These are phyloP conservation scores for Lepus americanus DNA, from an alignment of 2,113 vertebrate species.

Conservation along the genomic window DNA sequence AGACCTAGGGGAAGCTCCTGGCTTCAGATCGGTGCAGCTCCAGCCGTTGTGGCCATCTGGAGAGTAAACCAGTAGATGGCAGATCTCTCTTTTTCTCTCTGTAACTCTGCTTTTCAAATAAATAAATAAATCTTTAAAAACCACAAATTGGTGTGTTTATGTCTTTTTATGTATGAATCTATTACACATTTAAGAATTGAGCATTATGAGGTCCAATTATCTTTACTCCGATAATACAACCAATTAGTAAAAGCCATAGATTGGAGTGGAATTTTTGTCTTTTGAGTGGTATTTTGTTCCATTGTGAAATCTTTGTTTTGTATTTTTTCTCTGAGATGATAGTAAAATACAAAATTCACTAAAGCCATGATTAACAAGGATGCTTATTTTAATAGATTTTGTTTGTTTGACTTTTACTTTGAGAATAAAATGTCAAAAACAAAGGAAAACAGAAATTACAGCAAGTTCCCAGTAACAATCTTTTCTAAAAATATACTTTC, in stretches of 20 bases:
- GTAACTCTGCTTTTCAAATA: too few relatives aligned
- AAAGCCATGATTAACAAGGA: conserved; percentile 29
- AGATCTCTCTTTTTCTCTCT: too few relatives aligned
- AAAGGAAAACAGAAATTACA: conserved; percentile 33
- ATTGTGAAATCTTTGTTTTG: conserved; percentile 32
- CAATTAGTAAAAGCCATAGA: neutral
- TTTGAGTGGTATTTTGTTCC: conserved; percentile 27
- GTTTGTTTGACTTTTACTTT: conserved; percentile 52
- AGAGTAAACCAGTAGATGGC: too few relatives aligned
- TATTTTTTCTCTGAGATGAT: neutral
- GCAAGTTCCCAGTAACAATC: conserved; percentile 11
- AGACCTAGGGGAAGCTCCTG: too few relatives aligned
- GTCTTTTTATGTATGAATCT: neutral
- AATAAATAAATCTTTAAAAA: neutral
- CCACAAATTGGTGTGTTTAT: neutral
- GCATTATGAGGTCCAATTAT: neutral
- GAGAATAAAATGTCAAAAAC: neutral
- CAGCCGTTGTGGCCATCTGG: too few relatives aligned
- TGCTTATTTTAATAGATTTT: conserved; percentile 40
- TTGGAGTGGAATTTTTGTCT: neutral
- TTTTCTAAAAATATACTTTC: conserved; percentile 19
- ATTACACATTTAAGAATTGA: conserved; percentile 43
- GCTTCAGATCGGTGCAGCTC: too few relatives aligned
- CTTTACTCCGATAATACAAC: neutral
- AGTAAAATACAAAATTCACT: neutral